phyloP scores from a whole-genome alignment of 2,888 invertebrate species.

The Latrodectus hesperus region DNA sequence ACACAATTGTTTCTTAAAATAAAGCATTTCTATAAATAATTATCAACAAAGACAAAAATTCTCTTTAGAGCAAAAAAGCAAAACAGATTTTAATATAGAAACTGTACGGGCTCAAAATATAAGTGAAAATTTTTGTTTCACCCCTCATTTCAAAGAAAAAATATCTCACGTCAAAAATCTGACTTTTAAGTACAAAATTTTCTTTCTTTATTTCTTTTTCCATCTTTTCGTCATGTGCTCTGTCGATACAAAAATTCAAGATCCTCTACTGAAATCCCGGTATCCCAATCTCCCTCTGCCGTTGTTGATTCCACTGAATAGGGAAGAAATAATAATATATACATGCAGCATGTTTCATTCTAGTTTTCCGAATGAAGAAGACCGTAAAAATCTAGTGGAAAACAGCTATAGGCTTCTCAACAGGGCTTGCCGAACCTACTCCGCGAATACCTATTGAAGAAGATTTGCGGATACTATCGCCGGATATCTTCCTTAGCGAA shows the following conservation, averaged over 20 bases:
- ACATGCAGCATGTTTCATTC: conserved; percentile 39
- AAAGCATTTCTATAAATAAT: too few relatives aligned
- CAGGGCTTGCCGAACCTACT: conserved; percentile 24
- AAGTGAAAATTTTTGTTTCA: too few relatives aligned
- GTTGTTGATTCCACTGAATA: conserved; percentile 33
- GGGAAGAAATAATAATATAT: conserved; percentile 59
- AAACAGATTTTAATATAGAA: too few relatives aligned
- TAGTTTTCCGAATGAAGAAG: conserved; percentile 40
- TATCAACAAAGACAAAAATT: too few relatives aligned
- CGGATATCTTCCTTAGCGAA: conserved; percentile 32
- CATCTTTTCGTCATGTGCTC: too few relatives aligned
- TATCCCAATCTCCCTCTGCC: not conserved
- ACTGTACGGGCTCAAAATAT: too few relatives aligned
- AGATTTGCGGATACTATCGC: conserved; percentile 44
- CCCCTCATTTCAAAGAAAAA: too few relatives aligned
- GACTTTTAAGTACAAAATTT: too few relatives aligned
- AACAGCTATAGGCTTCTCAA: not conserved
- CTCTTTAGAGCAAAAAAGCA: too few relatives aligned
- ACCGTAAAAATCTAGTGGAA: conserved; percentile 33
- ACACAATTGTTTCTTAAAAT: too few relatives aligned
- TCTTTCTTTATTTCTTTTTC: too few relatives aligned
- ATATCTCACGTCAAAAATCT: too few relatives aligned
- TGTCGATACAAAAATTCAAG: not conserved
- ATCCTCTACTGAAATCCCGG: not conserved
- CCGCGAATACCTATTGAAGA: conserved; percentile 40